Base-by-base conservation (phyloP, 1,140 invertebrate species). In the Drosophila melanogaster region DNA sequence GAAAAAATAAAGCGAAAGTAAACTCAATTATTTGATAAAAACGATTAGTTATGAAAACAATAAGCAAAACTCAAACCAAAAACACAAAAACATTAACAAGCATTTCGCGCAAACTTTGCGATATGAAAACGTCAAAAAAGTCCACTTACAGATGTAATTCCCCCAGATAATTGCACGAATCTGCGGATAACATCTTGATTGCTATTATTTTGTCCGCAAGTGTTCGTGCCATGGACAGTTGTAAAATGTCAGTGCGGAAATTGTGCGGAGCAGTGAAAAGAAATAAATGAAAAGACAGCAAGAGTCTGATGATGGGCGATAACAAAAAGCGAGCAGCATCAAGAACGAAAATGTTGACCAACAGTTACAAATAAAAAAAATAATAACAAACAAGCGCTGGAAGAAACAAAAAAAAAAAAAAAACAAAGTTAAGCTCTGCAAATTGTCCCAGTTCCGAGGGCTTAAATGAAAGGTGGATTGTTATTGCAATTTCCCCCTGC, bases 171-270 rank as follows among this genome's bases (percentile, higher is more conserved):
- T 66, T 66, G 19, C 64, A 66, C 35, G 47, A 50, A 66, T 24
- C 33, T 51, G 14, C 46, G 37, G 59, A 67, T 67, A 44, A 54
- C 37, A 70, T 70, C 66, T 46, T n/a, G 50, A 70, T 24, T 70
- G 50, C 65, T 70, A 67, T 47, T 70, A 46, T 56, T 65, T 51
- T 43, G 44, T 26, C 41, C 14, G 58, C 35, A 10, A 49, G 44
- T 24, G 73, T 30, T 30, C 26, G 53, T 24, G 62, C 24, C 70
- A 59, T 55, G 77, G 73, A 77, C 81, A 85, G 79, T 85, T 80
- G 81, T 74, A 70, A 74, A 80, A 85, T 86, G 81, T 70, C 81
- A 69, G 65, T 85, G 81, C 81, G 81, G 81, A 85, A 85, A 85
- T 85, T 80, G 81, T 85, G 62, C 22, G 81, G 50, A 47, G 67